These are phyloP conservation scores for Cichladusa arquata DNA, from an alignment of 2,113 vertebrate species.

Conservation along the genomic window DNA sequence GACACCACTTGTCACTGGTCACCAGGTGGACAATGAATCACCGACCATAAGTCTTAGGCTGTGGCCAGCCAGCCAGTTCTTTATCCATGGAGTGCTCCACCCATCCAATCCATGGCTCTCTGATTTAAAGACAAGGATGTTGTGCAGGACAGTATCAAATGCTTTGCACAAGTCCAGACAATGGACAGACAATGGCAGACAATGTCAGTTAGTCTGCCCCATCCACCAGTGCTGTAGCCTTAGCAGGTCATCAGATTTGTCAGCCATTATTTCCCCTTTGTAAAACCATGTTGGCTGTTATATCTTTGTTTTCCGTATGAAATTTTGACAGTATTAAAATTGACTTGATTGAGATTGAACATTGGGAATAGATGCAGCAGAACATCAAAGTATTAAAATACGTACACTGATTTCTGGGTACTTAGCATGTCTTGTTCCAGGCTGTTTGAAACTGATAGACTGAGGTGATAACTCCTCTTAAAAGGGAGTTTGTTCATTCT, in stretches of 20 bases:
- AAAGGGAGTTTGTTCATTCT: not conserved
- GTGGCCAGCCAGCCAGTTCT: not conserved
- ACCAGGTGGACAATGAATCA: rapidly evolving
- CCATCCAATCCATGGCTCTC: not conserved
- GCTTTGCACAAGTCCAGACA: no score
- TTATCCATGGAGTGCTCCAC: not conserved
- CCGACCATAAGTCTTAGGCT: not conserved
- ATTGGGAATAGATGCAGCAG: not conserved
- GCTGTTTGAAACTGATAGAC: not conserved
- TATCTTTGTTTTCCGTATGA: not conserved
- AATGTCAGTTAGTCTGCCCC: not conserved
- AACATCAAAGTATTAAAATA: not conserved
- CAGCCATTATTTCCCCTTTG: not conserved
- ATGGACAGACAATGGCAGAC: no score
- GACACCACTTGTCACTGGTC: not conserved
- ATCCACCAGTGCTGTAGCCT: not conserved
- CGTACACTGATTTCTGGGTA: not conserved
- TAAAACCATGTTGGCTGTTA: not conserved
- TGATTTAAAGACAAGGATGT: not conserved
- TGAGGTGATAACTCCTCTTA: not conserved
- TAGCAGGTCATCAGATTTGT: not conserved
- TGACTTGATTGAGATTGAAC: not conserved
- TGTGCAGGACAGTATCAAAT: not conserved
- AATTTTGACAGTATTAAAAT: not conserved
- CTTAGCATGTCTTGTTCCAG: not conserved